Conservation (phyloP, 2,797 vertebrate species). For the Cephalopachus bancanus region DNA sequence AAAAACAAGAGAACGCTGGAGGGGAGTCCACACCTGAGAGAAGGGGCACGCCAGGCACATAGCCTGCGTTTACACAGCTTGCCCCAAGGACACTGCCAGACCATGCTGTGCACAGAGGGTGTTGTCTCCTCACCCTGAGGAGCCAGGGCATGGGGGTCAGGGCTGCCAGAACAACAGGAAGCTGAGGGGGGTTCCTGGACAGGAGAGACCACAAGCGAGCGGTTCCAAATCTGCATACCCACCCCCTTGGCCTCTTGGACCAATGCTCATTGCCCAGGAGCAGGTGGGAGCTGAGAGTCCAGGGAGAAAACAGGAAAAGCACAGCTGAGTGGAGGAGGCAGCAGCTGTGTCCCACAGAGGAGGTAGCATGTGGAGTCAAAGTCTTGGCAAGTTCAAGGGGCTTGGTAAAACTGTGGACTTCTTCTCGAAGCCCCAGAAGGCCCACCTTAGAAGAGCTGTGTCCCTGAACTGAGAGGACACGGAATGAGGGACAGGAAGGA, state of each 20-base stretch:
- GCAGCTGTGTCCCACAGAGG: neutral
- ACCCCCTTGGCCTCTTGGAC: no score
- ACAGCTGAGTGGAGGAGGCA: rapidly evolving
- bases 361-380: rapidly evolving
- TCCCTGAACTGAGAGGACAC: neutral
- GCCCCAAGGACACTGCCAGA: no score
- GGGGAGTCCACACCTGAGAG: no score
- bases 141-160: neutral
- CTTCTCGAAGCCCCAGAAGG: neutral
- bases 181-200: neutral
- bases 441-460: neutral
- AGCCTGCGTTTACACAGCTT: rapidly evolving
- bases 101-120: rapidly evolving
- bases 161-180: neutral
- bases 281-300: rapidly evolving
- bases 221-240: neutral
- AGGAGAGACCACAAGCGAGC: neutral
- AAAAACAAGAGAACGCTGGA: neutral
- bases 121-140: neutral
- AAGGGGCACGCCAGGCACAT: rapidly evolving
- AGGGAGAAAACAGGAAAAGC: no score
- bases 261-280: neutral
- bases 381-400: neutral
- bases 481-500: rapidly evolving
- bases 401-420: neutral